A percentile compares a stretch with the other conserved stretches of the same genome.
phyloP scores from a whole-genome alignment of 2,888 invertebrate species.

The Orthosia gothica region DNA sequence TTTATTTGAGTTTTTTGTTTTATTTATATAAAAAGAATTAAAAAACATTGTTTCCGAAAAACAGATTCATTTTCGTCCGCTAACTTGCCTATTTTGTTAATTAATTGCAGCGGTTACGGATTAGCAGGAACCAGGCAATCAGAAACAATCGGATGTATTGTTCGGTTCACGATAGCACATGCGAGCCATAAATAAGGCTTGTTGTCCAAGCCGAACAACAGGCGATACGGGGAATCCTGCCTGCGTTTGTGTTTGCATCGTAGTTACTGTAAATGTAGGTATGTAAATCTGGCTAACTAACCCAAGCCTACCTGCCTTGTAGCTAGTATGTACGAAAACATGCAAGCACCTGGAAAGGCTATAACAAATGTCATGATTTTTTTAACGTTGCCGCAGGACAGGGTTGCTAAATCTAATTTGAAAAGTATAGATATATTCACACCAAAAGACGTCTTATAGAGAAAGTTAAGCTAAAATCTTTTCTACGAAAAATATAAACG shows the following conservation, averaged over 20 bases:
- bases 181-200: constrained; percentile 61
- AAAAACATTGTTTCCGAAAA: constrained; percentile 32
- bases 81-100: constrained; percentile 28
- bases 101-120: constrained; percentile 21
- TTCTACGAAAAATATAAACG: neutral
- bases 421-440: no score
- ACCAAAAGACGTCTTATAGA: neutral
- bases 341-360: neutral
- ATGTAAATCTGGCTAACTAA: constrained; percentile 31
- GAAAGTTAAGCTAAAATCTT: no score
- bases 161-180: constrained; percentile 39
- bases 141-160: constrained; percentile 55
- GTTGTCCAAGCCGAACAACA: constrained; percentile 52
- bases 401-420: no score
- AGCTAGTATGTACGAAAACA: neutral
- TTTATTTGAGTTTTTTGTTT: constrained; percentile 21
- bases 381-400: no score
- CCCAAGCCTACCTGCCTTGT: neutral
- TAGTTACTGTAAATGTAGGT: constrained; percentile 33
- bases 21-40: constrained; percentile 30
- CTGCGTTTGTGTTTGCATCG: constrained; percentile 28
- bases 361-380: neutral
- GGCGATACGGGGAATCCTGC: constrained; percentile 47
- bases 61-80: neutral
- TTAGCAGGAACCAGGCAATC: no score